These are phyloP conservation scores for Rhodophaea formosa DNA, from an alignment of 2,888 invertebrate genomes.

Conservation along the genomic window DNA sequence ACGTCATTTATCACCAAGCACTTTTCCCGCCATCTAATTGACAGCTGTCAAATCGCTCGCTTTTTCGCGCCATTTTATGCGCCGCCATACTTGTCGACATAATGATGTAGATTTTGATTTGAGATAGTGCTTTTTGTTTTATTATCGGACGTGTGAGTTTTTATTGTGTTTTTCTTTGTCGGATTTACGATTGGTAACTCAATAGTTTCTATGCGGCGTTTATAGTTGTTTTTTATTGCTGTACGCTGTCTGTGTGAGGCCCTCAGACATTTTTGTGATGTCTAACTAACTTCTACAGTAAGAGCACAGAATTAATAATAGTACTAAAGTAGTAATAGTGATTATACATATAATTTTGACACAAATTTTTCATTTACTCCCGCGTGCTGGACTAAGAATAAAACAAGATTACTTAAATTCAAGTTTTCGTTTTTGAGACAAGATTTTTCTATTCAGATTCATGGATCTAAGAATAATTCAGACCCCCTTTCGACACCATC, in stretches of 20 bases:
- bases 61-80: conserved; percentile 66
- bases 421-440: too few species aligned
- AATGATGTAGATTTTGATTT: conserved; percentile 63
- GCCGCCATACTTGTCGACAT: conserved; percentile 35
- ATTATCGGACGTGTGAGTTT: conserved; percentile 38
- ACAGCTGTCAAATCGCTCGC: conserved; percentile 72
- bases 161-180: conserved; percentile 25
- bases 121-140: conserved; percentile 49
- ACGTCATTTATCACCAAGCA: conserved; percentile 53
- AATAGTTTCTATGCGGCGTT: conserved; percentile 15
- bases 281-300: too few species aligned
- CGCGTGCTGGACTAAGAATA: too few species aligned
- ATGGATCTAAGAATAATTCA: too few species aligned
- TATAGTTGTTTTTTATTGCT: neutral
- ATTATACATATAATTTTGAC: too few species aligned
- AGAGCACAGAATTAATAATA: too few species aligned
- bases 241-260: neutral
- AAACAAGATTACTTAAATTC: too few species aligned
- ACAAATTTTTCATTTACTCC: too few species aligned
- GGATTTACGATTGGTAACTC: conserved; percentile 21
- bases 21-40: conserved; percentile 64
- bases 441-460: too few species aligned
- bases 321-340: too few species aligned
- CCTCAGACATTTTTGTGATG: neutral
- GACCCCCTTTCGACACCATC: too few species aligned